phyloP scores from a whole-genome alignment of 2,797 vertebrate species.

The Helicolenus hilgendorfi region DNA sequence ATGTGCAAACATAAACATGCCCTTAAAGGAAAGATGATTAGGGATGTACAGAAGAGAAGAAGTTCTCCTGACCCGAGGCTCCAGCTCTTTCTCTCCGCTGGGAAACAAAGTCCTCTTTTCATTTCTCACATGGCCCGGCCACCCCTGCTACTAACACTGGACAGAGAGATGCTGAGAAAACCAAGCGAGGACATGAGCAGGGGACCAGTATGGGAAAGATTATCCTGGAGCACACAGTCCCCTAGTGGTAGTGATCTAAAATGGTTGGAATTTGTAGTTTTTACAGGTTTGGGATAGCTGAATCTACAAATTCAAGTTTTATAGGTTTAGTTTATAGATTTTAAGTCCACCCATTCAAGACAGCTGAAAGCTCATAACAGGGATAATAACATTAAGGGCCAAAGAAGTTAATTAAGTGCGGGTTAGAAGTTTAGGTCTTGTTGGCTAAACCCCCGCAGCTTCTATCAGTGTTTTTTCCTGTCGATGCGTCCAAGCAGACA shows the following conservation, averaged over 20 bases:
- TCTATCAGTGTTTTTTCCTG: constrained; percentile 80
- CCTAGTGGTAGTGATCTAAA: constrained; percentile 14
- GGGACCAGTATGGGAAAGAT: constrained; percentile 66
- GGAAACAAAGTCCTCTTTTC: constrained; percentile 79
- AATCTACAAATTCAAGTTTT: neutral
- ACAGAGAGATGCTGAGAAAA: constrained; percentile 81
- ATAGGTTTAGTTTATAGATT: neutral
- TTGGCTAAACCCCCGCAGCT: constrained; percentile 8
- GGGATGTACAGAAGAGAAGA: constrained; percentile 70
- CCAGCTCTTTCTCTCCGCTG: constrained; percentile 78
- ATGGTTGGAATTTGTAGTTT: neutral
- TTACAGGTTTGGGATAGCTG: constrained; percentile 12
- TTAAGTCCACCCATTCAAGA: neutral
- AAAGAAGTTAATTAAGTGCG: neutral
- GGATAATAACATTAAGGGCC: neutral
- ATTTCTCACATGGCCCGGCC: constrained; percentile 85
- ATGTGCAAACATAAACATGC: constrained; percentile 85
- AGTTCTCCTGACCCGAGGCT: constrained; percentile 72
- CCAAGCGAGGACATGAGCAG: constrained; percentile 48
- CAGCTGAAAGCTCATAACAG: neutral
- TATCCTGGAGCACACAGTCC: constrained; percentile 15
- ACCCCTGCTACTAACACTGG: constrained; percentile 73
- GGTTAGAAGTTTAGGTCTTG: constrained; percentile 19
- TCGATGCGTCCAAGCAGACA: constrained; percentile 32
- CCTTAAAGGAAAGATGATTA: constrained; percentile 79